These are phyloP conservation scores for Orthosia gracilis DNA, from an alignment of 2,888 invertebrate species.

Conservation along the genomic window DNA sequence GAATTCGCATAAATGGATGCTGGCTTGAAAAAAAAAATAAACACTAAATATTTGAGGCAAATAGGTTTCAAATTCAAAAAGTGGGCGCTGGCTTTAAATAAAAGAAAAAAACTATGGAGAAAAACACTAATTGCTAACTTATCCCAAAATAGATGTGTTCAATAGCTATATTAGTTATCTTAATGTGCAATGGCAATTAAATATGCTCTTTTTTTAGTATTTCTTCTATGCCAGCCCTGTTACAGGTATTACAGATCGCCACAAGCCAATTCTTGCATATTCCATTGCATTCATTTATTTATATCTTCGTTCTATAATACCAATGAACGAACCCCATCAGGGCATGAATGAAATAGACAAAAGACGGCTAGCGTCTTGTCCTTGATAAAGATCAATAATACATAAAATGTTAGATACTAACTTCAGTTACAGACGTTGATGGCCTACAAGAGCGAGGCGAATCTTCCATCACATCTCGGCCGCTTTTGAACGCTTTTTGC, in stretches of 20 bases:
- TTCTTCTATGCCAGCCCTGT: neutral
- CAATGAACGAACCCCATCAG: neutral
- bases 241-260: neutral
- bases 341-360: neutral
- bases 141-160: no score
- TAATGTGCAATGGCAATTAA: neutral
- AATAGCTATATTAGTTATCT: neutral
- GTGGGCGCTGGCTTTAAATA: neutral
- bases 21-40: no score
- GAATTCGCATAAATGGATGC: no score
- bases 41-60: no score
- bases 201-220: neutral
- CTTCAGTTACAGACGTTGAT: no score
- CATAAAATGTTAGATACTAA: no score
- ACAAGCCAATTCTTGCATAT: neutral
- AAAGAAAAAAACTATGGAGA: no score
- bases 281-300: neutral
- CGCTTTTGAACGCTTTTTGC: no score
- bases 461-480: no score
- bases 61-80: no score
- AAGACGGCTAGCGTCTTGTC: no score
- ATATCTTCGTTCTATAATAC: neutral
- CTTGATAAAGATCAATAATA: neutral
- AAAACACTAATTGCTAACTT: neutral
- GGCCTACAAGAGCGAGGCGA: no score